Conservation (phyloP, 2,888 invertebrate species). For the Theretra japonica region DNA sequence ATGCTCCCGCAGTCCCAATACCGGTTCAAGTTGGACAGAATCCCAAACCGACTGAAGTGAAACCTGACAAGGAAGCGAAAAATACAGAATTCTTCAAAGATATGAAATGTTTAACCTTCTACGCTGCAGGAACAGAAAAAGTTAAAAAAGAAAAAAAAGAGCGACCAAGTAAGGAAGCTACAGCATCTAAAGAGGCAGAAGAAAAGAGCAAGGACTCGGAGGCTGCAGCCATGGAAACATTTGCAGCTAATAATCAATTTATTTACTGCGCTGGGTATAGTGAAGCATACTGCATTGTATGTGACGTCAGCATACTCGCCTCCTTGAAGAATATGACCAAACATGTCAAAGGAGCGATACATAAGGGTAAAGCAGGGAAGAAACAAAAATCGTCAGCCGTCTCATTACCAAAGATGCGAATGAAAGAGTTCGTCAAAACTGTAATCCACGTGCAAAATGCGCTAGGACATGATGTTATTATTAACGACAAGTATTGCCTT, state of each 20-base stretch:
- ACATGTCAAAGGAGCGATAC: constrained; percentile 32
- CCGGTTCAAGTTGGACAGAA: neutral
- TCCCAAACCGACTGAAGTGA: neutral
- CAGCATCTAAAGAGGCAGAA: neutral
- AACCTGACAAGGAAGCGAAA: neutral
- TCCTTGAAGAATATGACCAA: constrained; percentile 34
- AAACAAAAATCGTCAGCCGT: constrained; percentile 30
- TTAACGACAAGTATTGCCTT: constrained; percentile 1
- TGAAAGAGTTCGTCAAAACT: constrained; percentile 6
- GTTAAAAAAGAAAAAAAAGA: neutral
- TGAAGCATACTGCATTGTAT: constrained; percentile 40
- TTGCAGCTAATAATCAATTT: constrained; percentile 28
- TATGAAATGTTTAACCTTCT: constrained; percentile 5
- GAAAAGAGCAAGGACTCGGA: neutral
- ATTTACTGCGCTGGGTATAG: constrained; percentile 32
- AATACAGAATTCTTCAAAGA: neutral
- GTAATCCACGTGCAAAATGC: neutral
- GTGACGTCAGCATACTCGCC: constrained; percentile 37
- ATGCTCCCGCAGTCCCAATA: constrained; percentile 31
- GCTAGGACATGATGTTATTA: neutral
- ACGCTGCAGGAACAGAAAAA: neutral
- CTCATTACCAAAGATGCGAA: constrained; percentile 27
- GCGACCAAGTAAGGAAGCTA: too few relatives aligned
- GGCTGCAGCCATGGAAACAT: constrained; percentile 27
- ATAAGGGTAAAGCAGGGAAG: constrained; percentile 30